Evolutionary conservation across 2,888 invertebrate species (phyloP).

Genomic region (Notodonta ziczac): DNA sequence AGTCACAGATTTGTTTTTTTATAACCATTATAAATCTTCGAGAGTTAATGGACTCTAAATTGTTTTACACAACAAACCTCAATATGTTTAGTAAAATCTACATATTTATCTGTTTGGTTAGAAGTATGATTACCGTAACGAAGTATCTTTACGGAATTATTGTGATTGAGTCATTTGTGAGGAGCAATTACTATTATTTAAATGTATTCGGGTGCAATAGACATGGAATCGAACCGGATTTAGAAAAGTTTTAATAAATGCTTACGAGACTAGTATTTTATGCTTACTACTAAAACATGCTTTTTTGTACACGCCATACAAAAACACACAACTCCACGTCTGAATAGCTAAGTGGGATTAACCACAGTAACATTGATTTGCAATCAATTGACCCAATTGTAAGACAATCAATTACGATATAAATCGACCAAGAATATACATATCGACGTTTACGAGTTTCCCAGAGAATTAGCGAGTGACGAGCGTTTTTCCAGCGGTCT

Average conservation of each 20-base stretch:
- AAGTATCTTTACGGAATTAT: neutral
- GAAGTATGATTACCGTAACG: slow-evolving; percentile 11
- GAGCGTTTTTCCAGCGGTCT: neutral
- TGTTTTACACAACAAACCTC: slow-evolving; percentile 35
- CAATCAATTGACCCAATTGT: neutral
- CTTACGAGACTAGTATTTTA: neutral
- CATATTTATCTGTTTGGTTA: slow-evolving; percentile 18
- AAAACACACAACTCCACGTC: too few species aligned
- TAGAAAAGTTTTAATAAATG: neutral
- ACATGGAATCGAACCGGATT: neutral
- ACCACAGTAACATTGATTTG: too few species aligned
- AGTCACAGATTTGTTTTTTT: slow-evolving; percentile 30
- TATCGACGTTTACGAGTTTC: neutral
- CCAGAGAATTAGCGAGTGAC: neutral
- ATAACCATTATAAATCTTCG: slow-evolving; percentile 30
- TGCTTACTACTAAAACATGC: too few species aligned
- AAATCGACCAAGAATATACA: neutral
- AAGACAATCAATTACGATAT: neutral
- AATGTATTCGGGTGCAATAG: too few species aligned
- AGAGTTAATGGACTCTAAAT: slow-evolving; percentile 34
- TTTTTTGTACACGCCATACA: too few species aligned
- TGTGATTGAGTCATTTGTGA: neutral
- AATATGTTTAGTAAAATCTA: slow-evolving; percentile 18
- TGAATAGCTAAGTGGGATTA: too few species aligned
- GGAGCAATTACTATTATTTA: too few species aligned